Evolutionary conservation across 2,797 vertebrate genomes (phyloP).

Genomic region (Anguilla megastoma): DNA sequence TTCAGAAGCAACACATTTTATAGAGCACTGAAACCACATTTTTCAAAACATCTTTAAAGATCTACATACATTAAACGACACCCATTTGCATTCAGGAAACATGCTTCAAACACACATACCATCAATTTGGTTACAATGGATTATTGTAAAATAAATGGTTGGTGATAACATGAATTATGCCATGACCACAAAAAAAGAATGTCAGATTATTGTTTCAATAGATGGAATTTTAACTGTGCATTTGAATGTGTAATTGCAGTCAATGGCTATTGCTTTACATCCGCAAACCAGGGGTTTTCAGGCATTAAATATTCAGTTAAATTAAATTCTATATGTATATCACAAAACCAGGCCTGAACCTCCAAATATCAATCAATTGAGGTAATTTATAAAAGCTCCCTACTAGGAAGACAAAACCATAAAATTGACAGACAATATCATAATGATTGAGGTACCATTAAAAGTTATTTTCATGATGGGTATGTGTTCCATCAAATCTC

Average conservation of each 20-base stretch:
- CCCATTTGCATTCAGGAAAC: constrained; percentile 58
- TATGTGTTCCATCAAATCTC: background rate
- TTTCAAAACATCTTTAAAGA: constrained; percentile 56
- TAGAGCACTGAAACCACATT: constrained; percentile 41
- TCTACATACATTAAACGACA: constrained; percentile 52
- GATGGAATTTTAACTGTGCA: constrained; percentile 53
- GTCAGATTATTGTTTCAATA: constrained; percentile 66
- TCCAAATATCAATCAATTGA: too few species aligned
- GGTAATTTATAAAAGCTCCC: too few species aligned
- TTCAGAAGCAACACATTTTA: constrained; percentile 35
- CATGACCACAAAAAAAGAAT: constrained; percentile 68
- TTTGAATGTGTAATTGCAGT: constrained; percentile 77
- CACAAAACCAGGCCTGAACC: too few species aligned
- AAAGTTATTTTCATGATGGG: background rate
- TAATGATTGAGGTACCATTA: background rate
- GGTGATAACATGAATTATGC: constrained; percentile 50
- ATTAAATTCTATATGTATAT: background rate
- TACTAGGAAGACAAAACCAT: too few species aligned
- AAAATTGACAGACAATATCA: background rate
- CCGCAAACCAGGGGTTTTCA: background rate
- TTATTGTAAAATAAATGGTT: constrained; percentile 57
- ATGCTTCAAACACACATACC: constrained; percentile 67
- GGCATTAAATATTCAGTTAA: background rate
- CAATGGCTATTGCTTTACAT: constrained; percentile 32
- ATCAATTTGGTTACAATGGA: constrained; percentile 63